These are phyloP conservation scores for Microcebus jonahi DNA, from an alignment of 2,113 vertebrate species.

Conservation along the genomic window DNA sequence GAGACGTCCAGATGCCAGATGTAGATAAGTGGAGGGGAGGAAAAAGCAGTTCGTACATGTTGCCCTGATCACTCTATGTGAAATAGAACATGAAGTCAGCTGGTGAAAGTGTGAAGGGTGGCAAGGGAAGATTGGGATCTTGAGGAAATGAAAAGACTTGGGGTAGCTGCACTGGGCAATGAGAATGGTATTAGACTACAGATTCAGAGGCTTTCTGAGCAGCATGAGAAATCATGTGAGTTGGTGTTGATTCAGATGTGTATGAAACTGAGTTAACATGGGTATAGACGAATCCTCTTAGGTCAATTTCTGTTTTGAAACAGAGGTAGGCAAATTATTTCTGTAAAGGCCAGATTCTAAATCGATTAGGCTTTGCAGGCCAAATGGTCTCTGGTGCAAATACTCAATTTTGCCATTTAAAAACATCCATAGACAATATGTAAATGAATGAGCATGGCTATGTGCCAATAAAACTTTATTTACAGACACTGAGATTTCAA, in stretches of 20 bases:
- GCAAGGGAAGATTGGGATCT: accelerated
- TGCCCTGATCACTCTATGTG: background rate
- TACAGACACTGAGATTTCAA: background rate
- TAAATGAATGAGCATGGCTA: background rate
- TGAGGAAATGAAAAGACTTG: background rate
- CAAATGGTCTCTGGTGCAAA: background rate
- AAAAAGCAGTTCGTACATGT: background rate
- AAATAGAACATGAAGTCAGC: background rate
- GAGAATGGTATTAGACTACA: no score
- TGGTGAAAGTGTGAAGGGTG: background rate
- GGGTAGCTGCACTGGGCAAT: background rate
- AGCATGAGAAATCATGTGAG: background rate
- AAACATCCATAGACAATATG: background rate
- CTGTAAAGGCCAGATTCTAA: background rate
- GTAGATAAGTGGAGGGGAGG: background rate
- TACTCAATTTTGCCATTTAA: background rate
- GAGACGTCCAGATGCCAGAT: background rate
- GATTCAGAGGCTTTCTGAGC: background rate
- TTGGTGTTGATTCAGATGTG: background rate
- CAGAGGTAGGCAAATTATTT: background rate
- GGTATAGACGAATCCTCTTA: background rate
- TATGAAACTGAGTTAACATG: background rate
- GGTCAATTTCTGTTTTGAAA: background rate
- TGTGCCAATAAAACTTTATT: background rate
- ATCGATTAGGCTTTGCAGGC: background rate